Conservation (phyloP, 2,888 invertebrate genomes). For the Stenotaenia linearis region DNA sequence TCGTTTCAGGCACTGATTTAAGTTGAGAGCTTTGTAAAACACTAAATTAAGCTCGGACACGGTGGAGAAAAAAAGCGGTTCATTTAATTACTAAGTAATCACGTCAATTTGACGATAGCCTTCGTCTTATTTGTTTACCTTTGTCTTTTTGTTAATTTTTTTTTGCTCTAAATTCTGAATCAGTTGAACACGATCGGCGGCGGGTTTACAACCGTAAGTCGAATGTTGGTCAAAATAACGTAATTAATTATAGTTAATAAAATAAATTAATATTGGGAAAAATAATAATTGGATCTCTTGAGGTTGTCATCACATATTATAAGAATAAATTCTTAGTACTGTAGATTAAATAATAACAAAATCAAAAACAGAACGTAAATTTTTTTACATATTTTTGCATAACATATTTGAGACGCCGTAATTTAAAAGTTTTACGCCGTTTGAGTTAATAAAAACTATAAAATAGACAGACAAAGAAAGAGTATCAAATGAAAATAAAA, state of each 20-base stretch:
- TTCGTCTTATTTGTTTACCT: neutral
- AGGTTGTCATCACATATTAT: neutral
- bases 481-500: too few relatives aligned
- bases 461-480: too few relatives aligned
- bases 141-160: neutral
- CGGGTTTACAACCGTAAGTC: constrained; percentile 3
- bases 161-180: neutral
- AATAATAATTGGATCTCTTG: neutral
- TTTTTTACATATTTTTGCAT: too few relatives aligned
- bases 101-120: constrained; percentile 15
- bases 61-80: neutral
- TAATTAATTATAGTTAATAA: neutral
- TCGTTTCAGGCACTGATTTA: constrained; percentile 22
- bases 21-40: neutral
- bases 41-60: constrained; percentile 7
- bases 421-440: too few relatives aligned
- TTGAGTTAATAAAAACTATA: too few relatives aligned
- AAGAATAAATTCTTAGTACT: too few relatives aligned
- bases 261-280: neutral
- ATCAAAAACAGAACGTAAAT: too few relatives aligned
- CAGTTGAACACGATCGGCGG: constrained; percentile 24
- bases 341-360: too few relatives aligned
- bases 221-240: constrained; percentile 22
- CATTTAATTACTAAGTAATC: constrained; percentile 13
- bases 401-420: too few relatives aligned